phyloP scores from a whole-genome alignment of 2,113 vertebrate species.

The Ovibos moschatus region DNA sequence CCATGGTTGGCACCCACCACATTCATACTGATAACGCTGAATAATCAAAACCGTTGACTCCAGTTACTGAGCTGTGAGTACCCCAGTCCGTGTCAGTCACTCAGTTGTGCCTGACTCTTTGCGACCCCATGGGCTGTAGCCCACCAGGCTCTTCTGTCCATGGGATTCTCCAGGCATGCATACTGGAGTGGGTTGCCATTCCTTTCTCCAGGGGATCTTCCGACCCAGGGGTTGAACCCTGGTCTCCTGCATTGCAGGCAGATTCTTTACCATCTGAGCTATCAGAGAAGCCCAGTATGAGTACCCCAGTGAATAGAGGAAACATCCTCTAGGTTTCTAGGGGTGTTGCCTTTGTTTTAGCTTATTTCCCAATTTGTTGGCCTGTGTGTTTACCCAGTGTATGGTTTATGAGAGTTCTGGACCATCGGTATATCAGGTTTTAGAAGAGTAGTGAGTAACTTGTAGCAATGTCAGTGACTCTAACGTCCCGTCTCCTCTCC shows the following conservation, averaged over 20 bases:
- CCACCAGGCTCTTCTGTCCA: background rate
- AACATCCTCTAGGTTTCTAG: background rate
- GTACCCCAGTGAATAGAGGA: background rate
- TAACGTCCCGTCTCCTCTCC: constrained; percentile 17
- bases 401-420: background rate
- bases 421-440: background rate
- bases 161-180: background rate
- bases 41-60: background rate
- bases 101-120: background rate
- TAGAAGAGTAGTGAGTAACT: background rate
- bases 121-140: background rate
- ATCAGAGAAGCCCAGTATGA: background rate
- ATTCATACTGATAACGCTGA: background rate
- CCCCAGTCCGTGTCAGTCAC: accelerated
- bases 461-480: background rate
- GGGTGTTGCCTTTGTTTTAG: background rate
- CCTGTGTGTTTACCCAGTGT: background rate
- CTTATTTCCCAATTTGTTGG: background rate
- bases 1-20: background rate
- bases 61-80: background rate
- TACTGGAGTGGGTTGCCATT: background rate
- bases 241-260: background rate
- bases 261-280: background rate
- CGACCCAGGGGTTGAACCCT: background rate
- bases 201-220: background rate